Percentiles rank a stretch among this genome's conserved stretches.
Evolutionary conservation across 2,888 invertebrate genomes (phyloP).

Genomic region (Apodemia duryi): DNA sequence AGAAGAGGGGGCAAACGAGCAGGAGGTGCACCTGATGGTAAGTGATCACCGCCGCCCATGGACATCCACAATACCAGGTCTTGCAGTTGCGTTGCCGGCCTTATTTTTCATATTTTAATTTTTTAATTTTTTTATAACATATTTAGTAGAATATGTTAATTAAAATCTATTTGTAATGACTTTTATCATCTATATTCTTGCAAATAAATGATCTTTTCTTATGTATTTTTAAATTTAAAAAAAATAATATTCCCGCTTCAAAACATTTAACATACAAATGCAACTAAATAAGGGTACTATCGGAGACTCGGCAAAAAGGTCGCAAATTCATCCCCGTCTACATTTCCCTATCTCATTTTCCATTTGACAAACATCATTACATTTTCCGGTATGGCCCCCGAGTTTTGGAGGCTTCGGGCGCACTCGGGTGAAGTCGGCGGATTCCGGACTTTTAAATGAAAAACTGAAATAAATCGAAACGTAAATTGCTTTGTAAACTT

Average conservation of each 20-base stretch:
- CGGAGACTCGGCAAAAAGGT: slow-evolving; percentile 44
- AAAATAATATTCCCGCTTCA: neutral
- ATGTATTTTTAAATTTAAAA: no score
- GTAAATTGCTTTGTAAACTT: slow-evolving; percentile 20
- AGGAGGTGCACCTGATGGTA: no score
- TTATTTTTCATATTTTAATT: no score
- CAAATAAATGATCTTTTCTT: no score
- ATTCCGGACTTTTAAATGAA: slow-evolving; percentile 40
- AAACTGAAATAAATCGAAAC: slow-evolving; percentile 14
- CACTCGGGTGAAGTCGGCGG: slow-evolving; percentile 51
- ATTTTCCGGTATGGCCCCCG: slow-evolving; percentile 66
- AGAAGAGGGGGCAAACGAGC: no score
- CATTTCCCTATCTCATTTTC: slow-evolving; percentile 80
- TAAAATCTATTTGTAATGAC: no score
- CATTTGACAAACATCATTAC: slow-evolving; percentile 80
- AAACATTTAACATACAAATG: slow-evolving; percentile 8
- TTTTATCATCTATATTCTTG: no score
- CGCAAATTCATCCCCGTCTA: slow-evolving; percentile 61
- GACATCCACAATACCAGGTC: no score
- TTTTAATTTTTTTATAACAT: no score
- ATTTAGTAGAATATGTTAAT: no score
- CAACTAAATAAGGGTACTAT: neutral
- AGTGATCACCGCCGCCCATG: no score
- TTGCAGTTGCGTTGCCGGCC: no score
- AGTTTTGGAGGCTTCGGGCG: slow-evolving; percentile 45